A percentile compares a stretch with the other conserved stretches of the same genome.
These are phyloP conservation scores for Hecatera dysodea DNA, from an alignment of 2,888 invertebrate genomes.

Conservation along the genomic window DNA sequence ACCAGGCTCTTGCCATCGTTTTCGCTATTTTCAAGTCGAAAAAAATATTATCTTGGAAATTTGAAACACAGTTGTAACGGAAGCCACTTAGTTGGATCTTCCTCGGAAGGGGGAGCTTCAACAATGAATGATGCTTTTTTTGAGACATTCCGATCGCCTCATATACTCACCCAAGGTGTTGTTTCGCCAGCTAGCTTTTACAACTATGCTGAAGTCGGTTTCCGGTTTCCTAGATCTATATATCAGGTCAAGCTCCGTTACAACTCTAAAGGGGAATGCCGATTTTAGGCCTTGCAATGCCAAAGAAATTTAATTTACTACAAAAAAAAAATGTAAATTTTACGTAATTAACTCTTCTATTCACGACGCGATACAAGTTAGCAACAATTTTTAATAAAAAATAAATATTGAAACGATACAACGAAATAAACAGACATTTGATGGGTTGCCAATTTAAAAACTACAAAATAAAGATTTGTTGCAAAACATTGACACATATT, in stretches of 20 bases:
- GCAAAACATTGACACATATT: too few relatives aligned
- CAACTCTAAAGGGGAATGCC: constrained; percentile 36
- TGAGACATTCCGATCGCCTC: neutral
- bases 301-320: too few relatives aligned
- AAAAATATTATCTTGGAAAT: neutral
- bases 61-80: constrained; percentile 32
- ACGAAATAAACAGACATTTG: too few relatives aligned
- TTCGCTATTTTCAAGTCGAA: constrained; percentile 51
- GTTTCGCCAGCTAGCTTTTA: neutral
- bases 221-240: neutral
- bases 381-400: too few relatives aligned
- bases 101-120: neutral
- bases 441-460: too few relatives aligned
- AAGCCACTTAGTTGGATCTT: neutral
- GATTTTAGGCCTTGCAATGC: too few relatives aligned
- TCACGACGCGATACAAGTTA: too few relatives aligned
- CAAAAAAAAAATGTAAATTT: too few relatives aligned
- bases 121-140: neutral
- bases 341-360: too few relatives aligned
- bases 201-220: neutral
- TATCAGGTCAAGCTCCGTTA: constrained; percentile 4
- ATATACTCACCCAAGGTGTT: too few relatives aligned
- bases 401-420: too few relatives aligned
- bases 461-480: too few relatives aligned
- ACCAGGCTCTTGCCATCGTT: constrained; percentile 34